A percentile compares a stretch with the other conserved stretches of the same genome.
Evolutionary conservation across 2,888 invertebrate species (phyloP).

Genomic region (Dysmachus trigonus): DNA sequence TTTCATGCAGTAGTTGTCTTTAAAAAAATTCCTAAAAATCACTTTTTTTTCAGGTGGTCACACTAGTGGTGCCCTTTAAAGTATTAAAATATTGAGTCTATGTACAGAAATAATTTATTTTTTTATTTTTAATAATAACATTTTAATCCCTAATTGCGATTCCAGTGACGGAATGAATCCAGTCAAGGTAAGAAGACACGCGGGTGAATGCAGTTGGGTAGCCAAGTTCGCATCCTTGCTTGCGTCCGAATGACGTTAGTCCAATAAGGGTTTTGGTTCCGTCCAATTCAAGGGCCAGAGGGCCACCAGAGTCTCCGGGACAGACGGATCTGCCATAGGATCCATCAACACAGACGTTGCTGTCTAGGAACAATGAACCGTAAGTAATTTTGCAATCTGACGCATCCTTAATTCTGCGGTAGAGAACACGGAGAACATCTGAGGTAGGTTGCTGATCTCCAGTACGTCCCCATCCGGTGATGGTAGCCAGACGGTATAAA

Average conservation of each 20-base stretch:
- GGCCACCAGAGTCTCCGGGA: slow-evolving; percentile 61
- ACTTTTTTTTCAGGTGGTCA: too few relatives aligned
- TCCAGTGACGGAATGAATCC: slow-evolving; percentile 53
- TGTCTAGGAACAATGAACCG: not conserved
- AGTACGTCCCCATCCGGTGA: slow-evolving; percentile 58
- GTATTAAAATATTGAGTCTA: too few relatives aligned
- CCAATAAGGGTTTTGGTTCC: slow-evolving; percentile 54
- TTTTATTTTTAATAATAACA: not conserved
- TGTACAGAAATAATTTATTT: not conserved
- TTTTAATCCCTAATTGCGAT: not conserved
- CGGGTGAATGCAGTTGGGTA: slow-evolving; percentile 58
- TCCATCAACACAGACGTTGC: slow-evolving; percentile 54
- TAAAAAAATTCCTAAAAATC: too few relatives aligned
- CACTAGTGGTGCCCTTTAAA: too few relatives aligned
- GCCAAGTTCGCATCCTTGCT: slow-evolving; percentile 55
- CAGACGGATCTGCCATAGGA: slow-evolving; percentile 55
- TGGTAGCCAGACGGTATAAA: slow-evolving; percentile 52
- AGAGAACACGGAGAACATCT: not conserved
- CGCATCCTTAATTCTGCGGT: not conserved
- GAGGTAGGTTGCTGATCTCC: not conserved
- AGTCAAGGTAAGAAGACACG: slow-evolving; percentile 57
- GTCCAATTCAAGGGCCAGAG: slow-evolving; percentile 52
- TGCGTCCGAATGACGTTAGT: slow-evolving; percentile 57
- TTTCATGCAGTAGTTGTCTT: too few relatives aligned
- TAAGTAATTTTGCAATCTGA: not conserved